Base-by-base conservation (phyloP, 2,888 invertebrate species). In the Sympetrum striolatum region DNA sequence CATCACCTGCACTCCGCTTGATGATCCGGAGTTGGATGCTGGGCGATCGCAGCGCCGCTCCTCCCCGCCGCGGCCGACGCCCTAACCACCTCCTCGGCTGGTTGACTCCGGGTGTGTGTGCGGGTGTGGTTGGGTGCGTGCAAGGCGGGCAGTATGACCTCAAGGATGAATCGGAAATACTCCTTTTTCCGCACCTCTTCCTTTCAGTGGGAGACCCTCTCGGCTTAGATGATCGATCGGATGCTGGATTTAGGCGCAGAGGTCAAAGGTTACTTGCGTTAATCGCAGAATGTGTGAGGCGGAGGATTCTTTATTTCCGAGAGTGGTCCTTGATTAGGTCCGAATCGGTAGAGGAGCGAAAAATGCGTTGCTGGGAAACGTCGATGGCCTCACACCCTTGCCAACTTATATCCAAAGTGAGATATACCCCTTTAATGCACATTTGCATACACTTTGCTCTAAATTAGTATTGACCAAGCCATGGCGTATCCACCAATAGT, bases 121-220 rank as follows among this genome's bases (percentile, higher is more conserved):
- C 14, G 64, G 58, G 53, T 81, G 82, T 82, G 60, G 35, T 86
- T 58, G 58, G 31, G 15, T 37, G 60, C 60, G 12, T 25, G 37
- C 60, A 25, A 6, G 86, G 86, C 86, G 86, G 64, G 86, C 86
- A 86, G 58, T 86, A 86, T 86, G 86, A 86, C 86, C 86, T 86
- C 4, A 35, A 22, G 14, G 86, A 60, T 37, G 37, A 64, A 58
- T 37, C 60, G 86, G 73, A 25, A 35, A 35, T 37, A 53, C n/a
- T 58, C 37, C 18, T 37, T 18, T 18, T 31, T 31, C 25, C 5
- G n/a, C 44, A 18, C 25, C 12, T 22, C 8, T 35, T 18, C 22
- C 58, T n/a, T 31, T 53, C 35, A 14, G 8, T 15, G 37, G 25
- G 44, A 60, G 86, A 37, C 22, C 31, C 22, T 10, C 86, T 58